Conservation (phyloP, 2,797 vertebrate species). For the Pipistrellus kuhlii region DNA sequence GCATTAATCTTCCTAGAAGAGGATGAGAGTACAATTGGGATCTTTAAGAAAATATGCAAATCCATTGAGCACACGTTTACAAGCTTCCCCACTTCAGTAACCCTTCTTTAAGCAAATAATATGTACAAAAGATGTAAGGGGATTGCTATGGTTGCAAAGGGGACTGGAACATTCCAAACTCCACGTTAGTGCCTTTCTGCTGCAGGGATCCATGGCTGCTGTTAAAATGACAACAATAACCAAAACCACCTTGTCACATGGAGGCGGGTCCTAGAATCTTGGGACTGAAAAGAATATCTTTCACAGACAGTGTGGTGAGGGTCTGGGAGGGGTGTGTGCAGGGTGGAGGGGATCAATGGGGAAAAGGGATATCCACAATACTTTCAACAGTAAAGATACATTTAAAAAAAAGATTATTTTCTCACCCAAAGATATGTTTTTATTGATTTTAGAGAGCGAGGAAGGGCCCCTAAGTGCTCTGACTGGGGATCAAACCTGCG, state of each 20-base stretch:
- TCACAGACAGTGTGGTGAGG: too few relatives aligned
- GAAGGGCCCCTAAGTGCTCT: neutral
- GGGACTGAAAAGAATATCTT: neutral
- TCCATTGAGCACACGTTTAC: slow-evolving; percentile 35
- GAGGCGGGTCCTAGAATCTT: neutral
- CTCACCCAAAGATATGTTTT: neutral
- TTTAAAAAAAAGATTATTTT: too few relatives aligned
- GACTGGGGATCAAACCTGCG: neutral
- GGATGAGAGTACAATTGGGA: slow-evolving; percentile 9
- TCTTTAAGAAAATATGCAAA: slow-evolving; percentile 55
- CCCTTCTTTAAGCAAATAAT: slow-evolving; percentile 50
- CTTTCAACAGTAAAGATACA: too few relatives aligned
- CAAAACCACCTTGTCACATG: neutral
- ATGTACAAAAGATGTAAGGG: neutral
- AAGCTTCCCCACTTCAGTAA: neutral
- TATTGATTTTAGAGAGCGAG: neutral
- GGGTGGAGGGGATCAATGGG: too few relatives aligned
- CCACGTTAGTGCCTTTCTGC: neutral
- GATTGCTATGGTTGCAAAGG: neutral
- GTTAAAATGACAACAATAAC: neutral
- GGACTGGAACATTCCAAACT: neutral
- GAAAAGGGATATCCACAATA: too few relatives aligned
- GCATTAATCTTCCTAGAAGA: slow-evolving; percentile 55
- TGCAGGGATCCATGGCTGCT: neutral
- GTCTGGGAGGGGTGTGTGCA: too few relatives aligned